Conservation (phyloP, 2,797 vertebrate genomes). For the Rhinella marina region DNA sequence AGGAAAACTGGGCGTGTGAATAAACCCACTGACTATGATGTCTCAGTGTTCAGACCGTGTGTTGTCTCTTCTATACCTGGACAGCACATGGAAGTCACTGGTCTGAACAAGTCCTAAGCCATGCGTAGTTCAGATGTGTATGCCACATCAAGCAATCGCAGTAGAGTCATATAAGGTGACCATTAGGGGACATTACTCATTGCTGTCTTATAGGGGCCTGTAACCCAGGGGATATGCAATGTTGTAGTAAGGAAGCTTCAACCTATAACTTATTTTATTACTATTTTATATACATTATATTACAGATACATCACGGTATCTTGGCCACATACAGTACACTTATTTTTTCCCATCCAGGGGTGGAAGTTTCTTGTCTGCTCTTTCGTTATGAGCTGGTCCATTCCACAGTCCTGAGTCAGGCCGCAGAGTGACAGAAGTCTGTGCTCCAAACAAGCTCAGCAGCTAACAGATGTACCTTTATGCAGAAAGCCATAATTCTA, state of each 20-base stretch:
- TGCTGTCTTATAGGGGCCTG: not conserved
- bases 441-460: slow-evolving; percentile 55
- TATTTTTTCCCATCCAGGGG: not conserved
- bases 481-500: slow-evolving; percentile 48
- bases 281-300: too few relatives aligned
- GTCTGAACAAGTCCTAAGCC: too few relatives aligned
- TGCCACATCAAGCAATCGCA: not conserved
- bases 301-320: not conserved
- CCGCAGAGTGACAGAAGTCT: slow-evolving; percentile 43
- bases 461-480: slow-evolving; percentile 57
- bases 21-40: too few relatives aligned
- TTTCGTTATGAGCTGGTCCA: slow-evolving; percentile 29
- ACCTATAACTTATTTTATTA: too few relatives aligned
- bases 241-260: too few relatives aligned
- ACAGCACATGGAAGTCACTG: too few relatives aligned
- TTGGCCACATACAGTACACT: not conserved
- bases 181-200: not conserved
- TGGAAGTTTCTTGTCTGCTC: not conserved
- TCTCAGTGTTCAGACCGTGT: too few relatives aligned
- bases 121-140: not conserved
- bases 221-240: not conserved
- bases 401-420: slow-evolving; percentile 53
- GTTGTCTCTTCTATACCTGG: too few relatives aligned
- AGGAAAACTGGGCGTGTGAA: too few relatives aligned
- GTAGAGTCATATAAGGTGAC: not conserved